These are phyloP conservation scores for Augochlora pura DNA, from an alignment of 1,140 invertebrate species.

Conservation along the genomic window DNA sequence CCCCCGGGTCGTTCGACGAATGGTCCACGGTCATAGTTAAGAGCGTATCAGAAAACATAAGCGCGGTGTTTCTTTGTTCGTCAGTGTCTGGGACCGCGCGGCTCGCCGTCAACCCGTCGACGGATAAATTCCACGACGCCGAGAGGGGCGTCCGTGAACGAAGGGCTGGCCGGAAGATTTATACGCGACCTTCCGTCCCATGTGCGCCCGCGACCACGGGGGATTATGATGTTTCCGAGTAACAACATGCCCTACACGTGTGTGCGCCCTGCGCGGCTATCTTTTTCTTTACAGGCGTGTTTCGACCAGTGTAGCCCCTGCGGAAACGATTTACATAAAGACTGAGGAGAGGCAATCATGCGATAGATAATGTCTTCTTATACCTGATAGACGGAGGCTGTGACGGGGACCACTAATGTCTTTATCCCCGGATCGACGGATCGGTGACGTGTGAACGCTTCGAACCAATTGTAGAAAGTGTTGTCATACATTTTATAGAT, in stretches of 20 bases:
- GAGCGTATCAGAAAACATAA: slow-evolving; percentile 13
- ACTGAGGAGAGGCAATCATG: neutral
- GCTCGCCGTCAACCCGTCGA: slow-evolving; percentile 42
- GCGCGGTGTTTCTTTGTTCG: slow-evolving; percentile 23
- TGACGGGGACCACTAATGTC: neutral
- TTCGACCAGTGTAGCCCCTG: neutral
- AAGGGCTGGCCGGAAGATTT: slow-evolving; percentile 52
- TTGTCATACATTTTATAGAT: too few relatives aligned
- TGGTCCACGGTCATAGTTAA: too few relatives aligned
- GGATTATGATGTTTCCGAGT: slow-evolving; percentile 69
- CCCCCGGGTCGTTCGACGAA: neutral
- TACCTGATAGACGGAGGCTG: neutral
- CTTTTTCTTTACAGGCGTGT: slow-evolving; percentile 35
- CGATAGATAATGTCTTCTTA: slow-evolving; percentile 1
- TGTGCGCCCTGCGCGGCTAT: slow-evolving; percentile 21
- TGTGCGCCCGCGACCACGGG: slow-evolving; percentile 24
- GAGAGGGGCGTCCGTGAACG: slow-evolving; percentile 51
- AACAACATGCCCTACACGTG: slow-evolving; percentile 51
- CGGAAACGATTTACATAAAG: neutral
- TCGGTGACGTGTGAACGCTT: neutral
- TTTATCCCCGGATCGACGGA: neutral
- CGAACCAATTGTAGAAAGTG: too few relatives aligned
- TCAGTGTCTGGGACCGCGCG: slow-evolving; percentile 10
- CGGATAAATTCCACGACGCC: slow-evolving; percentile 56
- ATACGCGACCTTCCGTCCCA: slow-evolving; percentile 48